Conservation (phyloP, 2,113 vertebrate genomes). For the Martes martes region DNA sequence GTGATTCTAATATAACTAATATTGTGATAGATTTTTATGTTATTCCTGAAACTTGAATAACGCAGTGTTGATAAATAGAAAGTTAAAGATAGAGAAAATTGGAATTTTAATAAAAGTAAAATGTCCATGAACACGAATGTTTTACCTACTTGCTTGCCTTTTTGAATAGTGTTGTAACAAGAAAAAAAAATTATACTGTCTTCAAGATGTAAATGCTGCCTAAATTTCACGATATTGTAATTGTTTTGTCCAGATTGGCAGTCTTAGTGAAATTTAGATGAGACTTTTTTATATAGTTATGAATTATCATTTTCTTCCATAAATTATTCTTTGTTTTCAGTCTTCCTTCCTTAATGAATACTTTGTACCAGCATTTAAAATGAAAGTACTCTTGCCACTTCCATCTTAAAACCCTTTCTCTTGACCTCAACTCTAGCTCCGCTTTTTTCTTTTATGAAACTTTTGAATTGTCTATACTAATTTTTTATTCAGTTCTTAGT, state of each 20-base stretch:
- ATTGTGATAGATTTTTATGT: background rate
- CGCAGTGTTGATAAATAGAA: background rate
- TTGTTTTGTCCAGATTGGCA: background rate
- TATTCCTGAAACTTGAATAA: background rate
- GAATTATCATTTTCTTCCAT: background rate
- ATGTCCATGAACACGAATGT: background rate
- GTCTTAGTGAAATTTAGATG: background rate
- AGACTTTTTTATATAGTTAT: background rate
- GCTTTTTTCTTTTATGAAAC: background rate
- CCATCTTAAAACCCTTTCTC: background rate
- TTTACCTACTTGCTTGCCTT: background rate
- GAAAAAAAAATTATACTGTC: background rate
- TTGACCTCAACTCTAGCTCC: background rate
- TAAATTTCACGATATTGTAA: background rate
- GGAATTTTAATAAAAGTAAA: background rate
- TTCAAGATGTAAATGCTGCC: background rate
- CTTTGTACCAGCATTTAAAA: background rate
- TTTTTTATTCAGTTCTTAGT: background rate
- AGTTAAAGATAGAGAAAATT: background rate
- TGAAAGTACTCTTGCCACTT: background rate
- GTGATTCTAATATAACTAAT: background rate
- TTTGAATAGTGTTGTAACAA: background rate
- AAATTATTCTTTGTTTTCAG: background rate
- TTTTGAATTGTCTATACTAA: background rate
- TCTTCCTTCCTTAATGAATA: background rate